Conservation (phyloP, 2,113 vertebrate genomes). For the Mus pahari region DNA sequence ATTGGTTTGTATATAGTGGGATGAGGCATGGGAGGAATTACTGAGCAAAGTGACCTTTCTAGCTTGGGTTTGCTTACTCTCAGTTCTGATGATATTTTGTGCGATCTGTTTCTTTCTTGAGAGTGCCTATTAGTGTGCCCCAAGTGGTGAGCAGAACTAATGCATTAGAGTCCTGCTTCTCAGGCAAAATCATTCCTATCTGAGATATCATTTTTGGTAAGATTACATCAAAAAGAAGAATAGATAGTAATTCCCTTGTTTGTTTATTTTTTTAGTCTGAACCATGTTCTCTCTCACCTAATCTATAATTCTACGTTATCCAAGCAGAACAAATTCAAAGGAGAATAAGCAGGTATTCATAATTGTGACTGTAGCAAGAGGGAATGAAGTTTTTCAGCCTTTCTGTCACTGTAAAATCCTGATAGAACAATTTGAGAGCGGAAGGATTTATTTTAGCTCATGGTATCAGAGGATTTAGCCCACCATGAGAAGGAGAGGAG, state of each 20-base stretch:
- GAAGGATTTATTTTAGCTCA: neutral
- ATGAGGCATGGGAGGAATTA: neutral
- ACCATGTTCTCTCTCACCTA: neutral
- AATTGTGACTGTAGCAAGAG: neutral
- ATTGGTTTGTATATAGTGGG: neutral
- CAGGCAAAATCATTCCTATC: neutral
- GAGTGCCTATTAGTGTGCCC: neutral
- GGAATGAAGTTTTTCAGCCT: neutral
- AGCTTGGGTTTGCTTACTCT: neutral
- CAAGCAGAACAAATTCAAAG: neutral
- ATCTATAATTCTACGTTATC: neutral
- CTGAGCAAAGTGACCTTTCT: neutral
- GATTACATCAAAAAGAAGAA: neutral
- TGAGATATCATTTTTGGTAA: neutral
- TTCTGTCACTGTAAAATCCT: neutral
- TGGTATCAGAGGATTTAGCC: neutral
- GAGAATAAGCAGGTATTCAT: neutral
- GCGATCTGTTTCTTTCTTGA: neutral
- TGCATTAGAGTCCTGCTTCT: neutral
- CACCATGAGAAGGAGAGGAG: neutral
- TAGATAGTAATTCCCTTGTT: neutral
- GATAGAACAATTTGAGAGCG: neutral
- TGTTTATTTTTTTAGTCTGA: neutral
- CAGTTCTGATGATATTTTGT: neutral
- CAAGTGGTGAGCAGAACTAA: neutral